phyloP scores from a whole-genome alignment of 2,888 invertebrate genomes.

The Ditula angustiorana region DNA sequence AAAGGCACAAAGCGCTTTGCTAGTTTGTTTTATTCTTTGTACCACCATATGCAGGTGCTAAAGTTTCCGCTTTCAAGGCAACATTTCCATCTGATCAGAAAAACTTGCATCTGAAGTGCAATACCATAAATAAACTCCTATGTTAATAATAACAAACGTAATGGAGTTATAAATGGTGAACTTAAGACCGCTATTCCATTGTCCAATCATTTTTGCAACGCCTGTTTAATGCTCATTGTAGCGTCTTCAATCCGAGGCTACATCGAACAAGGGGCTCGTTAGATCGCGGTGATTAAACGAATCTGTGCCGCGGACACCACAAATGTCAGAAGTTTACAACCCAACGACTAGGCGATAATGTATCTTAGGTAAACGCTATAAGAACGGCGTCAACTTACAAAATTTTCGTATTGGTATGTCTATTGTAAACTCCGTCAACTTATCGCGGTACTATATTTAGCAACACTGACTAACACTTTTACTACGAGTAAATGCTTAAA shows the following conservation, averaged over 20 bases:
- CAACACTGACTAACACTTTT: slow-evolving; percentile 6
- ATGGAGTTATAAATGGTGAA: not conserved
- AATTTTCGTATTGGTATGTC: not conserved
- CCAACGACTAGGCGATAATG: not conserved
- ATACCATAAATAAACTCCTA: slow-evolving; percentile 13
- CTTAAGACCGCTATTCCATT: slow-evolving; percentile 10
- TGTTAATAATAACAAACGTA: not conserved
- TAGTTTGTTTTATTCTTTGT: not conserved
- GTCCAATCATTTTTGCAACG: slow-evolving; percentile 18
- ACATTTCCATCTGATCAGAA: not conserved
- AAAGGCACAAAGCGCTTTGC: no score
- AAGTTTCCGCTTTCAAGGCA: no score
- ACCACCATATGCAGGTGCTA: no score
- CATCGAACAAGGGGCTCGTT: slow-evolving; percentile 39
- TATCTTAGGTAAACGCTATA: not conserved
- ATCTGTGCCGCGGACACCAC: slow-evolving; percentile 31
- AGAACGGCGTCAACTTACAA: not conserved
- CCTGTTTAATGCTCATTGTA: slow-evolving; percentile 22
- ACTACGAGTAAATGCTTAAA: not conserved
- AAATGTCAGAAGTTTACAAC: slow-evolving; percentile 39
- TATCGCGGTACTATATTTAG: slow-evolving; percentile 1
- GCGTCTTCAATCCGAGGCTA: slow-evolving; percentile 36
- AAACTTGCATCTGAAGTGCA: not conserved
- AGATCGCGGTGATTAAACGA: slow-evolving; percentile 17
- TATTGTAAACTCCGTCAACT: not conserved